Conservation (phyloP, 2,797 vertebrate genomes). For the Enteromius viviparus region DNA sequence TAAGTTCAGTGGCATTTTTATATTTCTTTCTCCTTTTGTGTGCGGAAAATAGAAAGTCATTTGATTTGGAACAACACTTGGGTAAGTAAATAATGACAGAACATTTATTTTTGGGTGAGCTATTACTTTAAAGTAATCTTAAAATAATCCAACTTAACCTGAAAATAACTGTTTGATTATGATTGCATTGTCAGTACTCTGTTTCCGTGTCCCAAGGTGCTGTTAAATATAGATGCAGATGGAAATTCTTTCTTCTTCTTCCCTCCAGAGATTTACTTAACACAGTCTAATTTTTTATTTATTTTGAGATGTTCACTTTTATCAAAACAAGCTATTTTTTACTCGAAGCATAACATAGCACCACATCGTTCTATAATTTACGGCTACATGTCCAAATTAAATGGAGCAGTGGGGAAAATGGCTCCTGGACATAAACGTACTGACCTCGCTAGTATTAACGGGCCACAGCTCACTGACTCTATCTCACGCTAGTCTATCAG, state of each 20-base stretch:
- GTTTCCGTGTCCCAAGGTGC: background rate
- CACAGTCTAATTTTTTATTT: background rate
- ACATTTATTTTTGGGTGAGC: conserved; percentile 2
- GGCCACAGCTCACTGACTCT: conserved; percentile 15
- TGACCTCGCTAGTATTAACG: conserved; percentile 49
- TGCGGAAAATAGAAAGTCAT: background rate
- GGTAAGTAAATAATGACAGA: background rate
- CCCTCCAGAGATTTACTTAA: conserved; percentile 16
- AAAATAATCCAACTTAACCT: conserved; percentile 24
- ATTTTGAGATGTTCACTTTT: conserved; percentile 10
- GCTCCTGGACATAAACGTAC: conserved; percentile 51
- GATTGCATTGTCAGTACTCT: conserved; percentile 34
- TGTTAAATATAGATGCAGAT: conserved; percentile 36
- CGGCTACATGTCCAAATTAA: conserved; percentile 50
- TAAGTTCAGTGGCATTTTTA: background rate
- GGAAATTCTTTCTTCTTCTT: conserved; percentile 21
- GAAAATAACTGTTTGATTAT: conserved; percentile 26
- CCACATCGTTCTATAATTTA: background rate
- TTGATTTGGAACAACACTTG: background rate
- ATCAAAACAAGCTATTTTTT: conserved; percentile 22
- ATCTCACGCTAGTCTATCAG: conserved; percentile 10
- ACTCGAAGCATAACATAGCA: conserved; percentile 10
- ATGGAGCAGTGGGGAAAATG: conserved; percentile 51
- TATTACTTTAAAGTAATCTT: conserved; percentile 9
- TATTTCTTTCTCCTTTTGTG: background rate